Evolutionary conservation across 2,797 vertebrate genomes (phyloP), one percentile per base, ranked within the genome.

Genomic region (Neosalanx taihuensis): DNA sequence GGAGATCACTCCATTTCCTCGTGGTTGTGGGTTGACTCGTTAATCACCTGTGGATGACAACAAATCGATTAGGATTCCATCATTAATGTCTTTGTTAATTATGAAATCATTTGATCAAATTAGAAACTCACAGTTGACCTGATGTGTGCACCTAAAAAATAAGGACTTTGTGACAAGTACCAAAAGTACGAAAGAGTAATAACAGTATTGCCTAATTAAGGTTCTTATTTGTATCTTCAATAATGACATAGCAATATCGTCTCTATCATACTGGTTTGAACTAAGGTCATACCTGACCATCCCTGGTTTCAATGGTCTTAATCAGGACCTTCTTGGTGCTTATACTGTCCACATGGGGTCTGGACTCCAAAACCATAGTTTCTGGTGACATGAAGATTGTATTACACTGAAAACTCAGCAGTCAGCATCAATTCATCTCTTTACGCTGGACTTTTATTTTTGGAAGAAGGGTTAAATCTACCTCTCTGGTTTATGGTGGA

Each of bases 261-360:
- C 12, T 46, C 41, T 18, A 29, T 23, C 20, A 63, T 35, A 18
- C 17, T 63, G 20, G 15, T 31, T 63, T 26, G 33, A 31, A 35
- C 53, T 3, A 41, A 29, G 68, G 66, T 91, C 89, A 69, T 88
- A 98, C 97, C 95, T 98, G 94, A 79, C 97, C 96, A 81, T 98
- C 95, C 92, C 93, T 94, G 78, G 95, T 98, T 90, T 98, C 96
- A 57, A 97, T 95, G 0, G 95, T 98, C 93, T 96, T 99, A 87
- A 98, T 97, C 80, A 97, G 88, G 79, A 98, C 94, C 88, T 95
- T 97, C 92, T 96, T 98, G 63, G 94, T 87, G 74, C 83, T 91
- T 82, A 93, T 91, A 71, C 85, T 88, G 81, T 97, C 95, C 57
- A 93, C 75, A 75, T 94, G 84, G 77, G 95, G 93, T 77, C 92